Conservation (phyloP, 23 tunicate species). For the Halocynthia aurantium region DNA sequence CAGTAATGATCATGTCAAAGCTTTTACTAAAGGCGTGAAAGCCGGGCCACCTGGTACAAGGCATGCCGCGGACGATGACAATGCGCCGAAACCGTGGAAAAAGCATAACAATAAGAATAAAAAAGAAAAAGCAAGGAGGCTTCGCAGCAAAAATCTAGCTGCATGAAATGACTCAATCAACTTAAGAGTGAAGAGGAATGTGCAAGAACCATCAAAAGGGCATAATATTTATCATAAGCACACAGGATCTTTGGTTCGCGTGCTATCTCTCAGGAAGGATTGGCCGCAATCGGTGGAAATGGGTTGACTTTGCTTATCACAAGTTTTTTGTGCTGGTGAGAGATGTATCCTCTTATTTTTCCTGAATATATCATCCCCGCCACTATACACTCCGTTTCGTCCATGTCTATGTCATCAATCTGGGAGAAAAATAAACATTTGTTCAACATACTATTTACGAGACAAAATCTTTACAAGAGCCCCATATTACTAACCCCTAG, state of each 20-base stretch:
- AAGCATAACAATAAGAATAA: slow-evolving; percentile 61
- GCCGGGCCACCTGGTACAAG: neutral
- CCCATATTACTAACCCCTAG: slow-evolving; percentile 59
- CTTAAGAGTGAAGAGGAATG: no score
- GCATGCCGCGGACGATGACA: neutral
- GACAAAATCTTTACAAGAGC: neutral
- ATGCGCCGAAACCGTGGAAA: slow-evolving; percentile 19
- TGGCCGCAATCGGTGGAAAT: slow-evolving; percentile 70
- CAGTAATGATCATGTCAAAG: slow-evolving; percentile 30
- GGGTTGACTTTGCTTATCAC: slow-evolving; percentile 92
- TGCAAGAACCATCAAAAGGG: no score
- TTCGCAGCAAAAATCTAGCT: neutral
- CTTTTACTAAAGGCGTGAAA: slow-evolving; percentile 43
- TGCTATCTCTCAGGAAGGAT: neutral
- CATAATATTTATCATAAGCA: no score
- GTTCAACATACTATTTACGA: neutral
- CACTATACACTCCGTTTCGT: slow-evolving; percentile 92
- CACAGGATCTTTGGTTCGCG: no score
- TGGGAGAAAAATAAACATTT: neutral
- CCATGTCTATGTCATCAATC: slow-evolving; percentile 93
- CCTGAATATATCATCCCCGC: slow-evolving; percentile 94
- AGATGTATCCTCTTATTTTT: slow-evolving; percentile 91
- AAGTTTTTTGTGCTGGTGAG: slow-evolving; percentile 93
- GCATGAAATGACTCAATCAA: no score
- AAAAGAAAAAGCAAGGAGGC: slow-evolving; percentile 69